Evolutionary conservation across 2,888 invertebrate genomes (phyloP).

Genomic region (Drosophila peninsularis): DNA sequence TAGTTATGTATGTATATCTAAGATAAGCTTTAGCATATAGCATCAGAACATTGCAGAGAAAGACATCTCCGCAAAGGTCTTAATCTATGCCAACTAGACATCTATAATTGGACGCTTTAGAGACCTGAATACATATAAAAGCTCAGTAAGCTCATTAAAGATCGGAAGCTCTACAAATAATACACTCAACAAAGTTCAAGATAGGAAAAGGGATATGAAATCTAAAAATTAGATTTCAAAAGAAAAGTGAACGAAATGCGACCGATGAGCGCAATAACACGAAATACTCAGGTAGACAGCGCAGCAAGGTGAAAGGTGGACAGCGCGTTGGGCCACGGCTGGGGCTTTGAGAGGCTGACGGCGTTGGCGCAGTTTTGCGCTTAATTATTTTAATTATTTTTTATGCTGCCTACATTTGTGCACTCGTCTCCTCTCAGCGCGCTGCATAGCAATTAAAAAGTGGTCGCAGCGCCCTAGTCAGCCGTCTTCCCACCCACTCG

Average conservation of each 20-base stretch:
- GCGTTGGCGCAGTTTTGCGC: slow-evolving; percentile 66
- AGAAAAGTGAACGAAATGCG: slow-evolving; percentile 50
- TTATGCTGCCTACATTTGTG: slow-evolving; percentile 61
- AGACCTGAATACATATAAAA: not conserved
- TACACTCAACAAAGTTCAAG: not conserved
- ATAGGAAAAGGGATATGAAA: not conserved
- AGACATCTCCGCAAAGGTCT: not conserved
- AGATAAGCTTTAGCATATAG: not conserved
- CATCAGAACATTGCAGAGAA: not conserved
- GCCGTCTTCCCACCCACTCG: not conserved
- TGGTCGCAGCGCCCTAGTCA: not conserved
- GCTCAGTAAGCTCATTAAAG: slow-evolving; percentile 9
- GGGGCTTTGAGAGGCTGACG: not conserved
- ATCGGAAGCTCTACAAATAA: slow-evolving; percentile 32
- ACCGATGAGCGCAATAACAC: slow-evolving; percentile 28
- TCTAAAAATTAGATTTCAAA: slow-evolving; percentile 38
- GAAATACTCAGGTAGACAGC: slow-evolving; percentile 29
- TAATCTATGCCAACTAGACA: not conserved
- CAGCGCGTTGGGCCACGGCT: not conserved
- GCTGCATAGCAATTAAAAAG: slow-evolving; percentile 73
- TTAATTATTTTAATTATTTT: slow-evolving; percentile 79
- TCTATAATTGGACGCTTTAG: not conserved
- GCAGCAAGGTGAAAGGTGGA: slow-evolving; percentile 9
- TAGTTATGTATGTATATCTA: no score
- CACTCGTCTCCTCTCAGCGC: slow-evolving; percentile 25